These are phyloP conservation scores for Andrena flavipes DNA, from an alignment of 2,888 invertebrate genomes.

Conservation along the genomic window DNA sequence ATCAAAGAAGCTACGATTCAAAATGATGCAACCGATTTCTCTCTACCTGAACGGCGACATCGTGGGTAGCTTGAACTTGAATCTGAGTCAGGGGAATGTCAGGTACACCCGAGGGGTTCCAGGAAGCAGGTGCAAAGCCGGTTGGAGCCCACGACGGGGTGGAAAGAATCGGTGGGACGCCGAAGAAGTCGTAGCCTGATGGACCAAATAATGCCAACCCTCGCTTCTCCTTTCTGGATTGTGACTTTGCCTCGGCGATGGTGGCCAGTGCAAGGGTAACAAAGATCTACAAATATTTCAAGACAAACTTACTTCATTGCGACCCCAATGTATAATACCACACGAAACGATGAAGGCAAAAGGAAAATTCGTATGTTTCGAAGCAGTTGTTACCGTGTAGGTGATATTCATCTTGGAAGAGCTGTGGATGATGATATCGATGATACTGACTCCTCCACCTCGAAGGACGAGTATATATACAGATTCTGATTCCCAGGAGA, in stretches of 20 bases:
- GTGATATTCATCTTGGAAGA: slow-evolving; percentile 77
- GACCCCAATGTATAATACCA: neutral
- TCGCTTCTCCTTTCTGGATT: slow-evolving; percentile 77
- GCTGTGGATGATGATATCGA: slow-evolving; percentile 62
- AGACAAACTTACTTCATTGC: neutral
- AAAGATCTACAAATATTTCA: slow-evolving; percentile 67
- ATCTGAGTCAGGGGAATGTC: slow-evolving; percentile 81
- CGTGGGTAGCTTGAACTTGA: slow-evolving; percentile 81
- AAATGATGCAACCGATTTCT: neutral
- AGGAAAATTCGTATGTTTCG: neutral
- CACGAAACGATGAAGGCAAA: neutral
- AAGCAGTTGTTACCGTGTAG: slow-evolving; percentile 66
- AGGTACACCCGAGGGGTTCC: slow-evolving; percentile 72
- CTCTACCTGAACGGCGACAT: slow-evolving; percentile 81
- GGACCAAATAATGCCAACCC: slow-evolving; percentile 78
- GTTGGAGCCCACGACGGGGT: slow-evolving; percentile 68
- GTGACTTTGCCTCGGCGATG: slow-evolving; percentile 50
- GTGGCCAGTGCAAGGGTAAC: slow-evolving; percentile 63
- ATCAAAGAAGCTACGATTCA: neutral
- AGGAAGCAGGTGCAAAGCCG: slow-evolving; percentile 68
- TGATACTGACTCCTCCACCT: slow-evolving; percentile 63
- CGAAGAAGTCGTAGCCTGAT: slow-evolving; percentile 77
- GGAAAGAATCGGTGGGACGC: slow-evolving; percentile 70
- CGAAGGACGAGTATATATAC: slow-evolving; percentile 65
- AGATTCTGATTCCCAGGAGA: slow-evolving; percentile 55